Evolutionary conservation across 2,797 vertebrate genomes (phyloP), one percentile per base, ranked within the genome.

Genomic region (Enteromius trimaculatus): DNA sequence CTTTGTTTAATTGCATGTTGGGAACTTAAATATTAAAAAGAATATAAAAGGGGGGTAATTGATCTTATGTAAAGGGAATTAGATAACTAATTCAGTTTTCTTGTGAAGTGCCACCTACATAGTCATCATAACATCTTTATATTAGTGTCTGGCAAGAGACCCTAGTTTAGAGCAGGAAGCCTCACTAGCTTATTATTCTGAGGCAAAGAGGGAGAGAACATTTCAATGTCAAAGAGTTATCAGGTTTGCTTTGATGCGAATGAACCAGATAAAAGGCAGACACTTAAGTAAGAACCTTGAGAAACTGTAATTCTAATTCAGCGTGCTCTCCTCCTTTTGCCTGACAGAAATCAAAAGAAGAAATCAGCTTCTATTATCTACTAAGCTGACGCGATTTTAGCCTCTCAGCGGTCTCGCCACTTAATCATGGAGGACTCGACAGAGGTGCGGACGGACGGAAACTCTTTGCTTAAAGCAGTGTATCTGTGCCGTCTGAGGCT

Each of bases 401-500:
- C 53, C 29, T 83, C 53, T 68, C 76, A 79, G 64, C 69, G 5
- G 49, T 84, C 79, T 76, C 21, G 77, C 11, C 62, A 74, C 47
- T 17, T 66, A 88, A 66, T 1, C 42, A 94, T 91, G 93, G 93
- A 92, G 9, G 91, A 96, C 29, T 55, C 58, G 0, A 60, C 49
- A 53, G 95, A 96, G n/a, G 83, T 95, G 79, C 92, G 93, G 0
- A 92, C 87, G 0, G 95, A 96, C 66, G 94, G 94, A 3, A 96
- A 95, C 82, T 96, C 95, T 51, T 91, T 96, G 77, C 93, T 96
- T 76, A 96, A 94, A 91, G 96, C 96, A 0, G 95, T 96, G 5
- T 95, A 95, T 72, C 94, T 95, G 72, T 92, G 95, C 85, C 92
- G 95, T 8, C 92, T 96, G 49, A 94, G 95, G 17, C 94, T 97